Evolutionary conservation across 2,888 invertebrate genomes (phyloP), one percentile per base, ranked within the genome.

Genomic region (Gibbula magus): DNA sequence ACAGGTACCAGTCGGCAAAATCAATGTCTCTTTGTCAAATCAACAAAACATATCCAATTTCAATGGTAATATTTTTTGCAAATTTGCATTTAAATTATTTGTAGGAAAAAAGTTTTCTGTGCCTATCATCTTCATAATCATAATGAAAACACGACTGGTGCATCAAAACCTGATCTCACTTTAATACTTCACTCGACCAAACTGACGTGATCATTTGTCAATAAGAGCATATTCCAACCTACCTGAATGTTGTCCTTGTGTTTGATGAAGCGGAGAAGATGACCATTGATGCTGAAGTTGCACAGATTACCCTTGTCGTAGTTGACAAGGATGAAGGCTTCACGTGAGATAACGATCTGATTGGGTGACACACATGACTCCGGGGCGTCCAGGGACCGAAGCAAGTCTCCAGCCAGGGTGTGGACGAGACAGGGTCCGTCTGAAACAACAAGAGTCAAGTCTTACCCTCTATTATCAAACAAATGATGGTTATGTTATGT

Each of bases 401-500:
- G 94, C 74, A 99, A 94, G 93, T 99, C 99, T 70, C 99, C 99
- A 93, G 97, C 97, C 22, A 99, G 98, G 81, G 99, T 99, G 94
- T 99, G 99, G 81, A 99, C 97, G 84, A 99, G 94, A 61, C 99
- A 98, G 0, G 98, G 98, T 0, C 99, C 99, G 94, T 96, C 99
- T 97, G 93, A 16, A 87, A 84, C 89, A 35, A 70, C 35, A 81
- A 53, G 52, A 4, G 70, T 16, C 18, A 3, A 13, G 20, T 22
- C 32, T 39, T 32, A 77, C 18, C 2, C 32, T 29, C 16, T 66
- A 16, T 66, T 20, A 66, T 3, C 54, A 54, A 7, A n/a, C n/a
- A n/a, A 5, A 54, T 52, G 18, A 16, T 18, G n/a, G 0, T 54
- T 20, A 54, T 3, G 13, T 54, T 20, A 54, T 54, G n/a, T 5